phyloP scores from a whole-genome alignment of 2,888 invertebrate genomes.

The Cerastis rubricosa region DNA sequence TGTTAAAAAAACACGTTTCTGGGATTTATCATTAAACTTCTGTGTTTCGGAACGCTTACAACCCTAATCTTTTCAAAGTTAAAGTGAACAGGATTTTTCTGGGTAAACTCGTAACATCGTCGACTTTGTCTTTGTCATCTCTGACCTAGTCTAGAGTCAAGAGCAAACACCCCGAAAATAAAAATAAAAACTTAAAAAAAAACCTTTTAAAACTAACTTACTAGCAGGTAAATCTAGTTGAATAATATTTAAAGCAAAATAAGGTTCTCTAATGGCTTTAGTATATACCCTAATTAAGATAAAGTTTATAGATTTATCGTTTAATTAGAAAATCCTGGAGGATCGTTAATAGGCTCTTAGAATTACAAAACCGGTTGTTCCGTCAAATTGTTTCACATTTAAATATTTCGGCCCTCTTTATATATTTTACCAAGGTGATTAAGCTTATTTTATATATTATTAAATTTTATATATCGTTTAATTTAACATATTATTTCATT shows the following conservation, averaged over 20 bases:
- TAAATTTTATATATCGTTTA: too few species aligned
- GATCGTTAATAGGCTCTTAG: not conserved
- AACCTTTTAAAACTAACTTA: not conserved
- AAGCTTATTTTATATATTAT: too few species aligned
- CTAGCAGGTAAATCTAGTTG: not conserved
- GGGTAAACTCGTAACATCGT: too few species aligned
- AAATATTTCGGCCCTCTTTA: not conserved
- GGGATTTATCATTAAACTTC: too few species aligned
- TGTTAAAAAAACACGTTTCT: not conserved
- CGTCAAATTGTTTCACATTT: not conserved
- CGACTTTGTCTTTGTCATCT: too few species aligned
- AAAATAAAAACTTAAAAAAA: too few species aligned
- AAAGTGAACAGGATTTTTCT: too few species aligned
- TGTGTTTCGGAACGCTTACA: too few species aligned
- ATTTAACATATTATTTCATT: too few species aligned
- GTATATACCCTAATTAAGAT: constrained; percentile 9
- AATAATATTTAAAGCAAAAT: not conserved
- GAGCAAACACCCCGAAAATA: too few species aligned
- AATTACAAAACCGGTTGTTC: not conserved
- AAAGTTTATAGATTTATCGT: constrained; percentile 18
- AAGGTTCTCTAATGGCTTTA: not conserved
- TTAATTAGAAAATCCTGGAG: constrained; percentile 2
- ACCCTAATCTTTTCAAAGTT: too few species aligned
- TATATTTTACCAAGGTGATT: not conserved
- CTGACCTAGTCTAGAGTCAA: too few species aligned